These are phyloP conservation scores for Ophraella communa DNA, from an alignment of 2,888 invertebrate species.

Conservation along the genomic window DNA sequence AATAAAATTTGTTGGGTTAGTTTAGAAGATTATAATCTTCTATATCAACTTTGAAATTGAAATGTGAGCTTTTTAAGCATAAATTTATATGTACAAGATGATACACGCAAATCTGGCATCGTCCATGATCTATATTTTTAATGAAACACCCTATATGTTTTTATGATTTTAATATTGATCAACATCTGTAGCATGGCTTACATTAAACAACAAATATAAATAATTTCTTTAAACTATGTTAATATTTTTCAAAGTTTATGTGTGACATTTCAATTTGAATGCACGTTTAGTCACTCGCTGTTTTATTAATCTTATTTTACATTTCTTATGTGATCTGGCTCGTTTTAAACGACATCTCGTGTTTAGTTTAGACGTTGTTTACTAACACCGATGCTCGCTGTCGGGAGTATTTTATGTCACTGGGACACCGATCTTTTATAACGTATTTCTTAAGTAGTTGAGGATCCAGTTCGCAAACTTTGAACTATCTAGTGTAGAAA, in stretches of 20 bases:
- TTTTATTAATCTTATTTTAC: conserved; percentile 59
- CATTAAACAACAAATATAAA: conserved; percentile 29
- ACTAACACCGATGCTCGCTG: conserved; percentile 47
- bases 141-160: no score
- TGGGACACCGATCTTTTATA: conserved; percentile 43
- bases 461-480: no score
- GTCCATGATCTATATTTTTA: no score
- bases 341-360: conserved; percentile 51
- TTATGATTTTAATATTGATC: no score
- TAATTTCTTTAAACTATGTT: conserved; percentile 37
- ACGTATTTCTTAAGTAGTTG: neutral
- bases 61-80: no score
- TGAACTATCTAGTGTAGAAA: no score
- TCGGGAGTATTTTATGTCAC: conserved; percentile 50
- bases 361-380: conserved; percentile 50
- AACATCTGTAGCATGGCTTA: no score
- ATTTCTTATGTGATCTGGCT: conserved; percentile 55
- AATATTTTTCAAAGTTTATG: conserved; percentile 44
- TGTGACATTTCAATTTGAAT: conserved; percentile 59
- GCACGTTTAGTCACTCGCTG: conserved; percentile 58
- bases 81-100: no score
- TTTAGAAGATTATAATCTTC: no score
- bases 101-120: no score
- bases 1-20: no score
- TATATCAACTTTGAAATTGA: no score